Evolutionary conservation across 2,797 vertebrate species (phyloP).

Genomic region (Oreortyx pictus): DNA sequence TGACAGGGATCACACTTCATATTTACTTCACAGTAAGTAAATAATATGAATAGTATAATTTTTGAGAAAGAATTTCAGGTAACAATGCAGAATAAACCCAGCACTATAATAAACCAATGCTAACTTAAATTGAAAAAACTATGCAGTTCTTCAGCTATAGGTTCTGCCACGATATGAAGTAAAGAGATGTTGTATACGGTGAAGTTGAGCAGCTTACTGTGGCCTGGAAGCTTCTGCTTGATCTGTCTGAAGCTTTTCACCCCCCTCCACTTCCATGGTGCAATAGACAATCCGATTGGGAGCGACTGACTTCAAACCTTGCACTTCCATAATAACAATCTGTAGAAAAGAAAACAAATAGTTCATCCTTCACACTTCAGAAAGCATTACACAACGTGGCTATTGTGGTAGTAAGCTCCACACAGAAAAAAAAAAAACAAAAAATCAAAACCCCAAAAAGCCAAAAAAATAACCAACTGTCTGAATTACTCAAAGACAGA

Average conservation of each 20-base stretch:
- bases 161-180: not conserved
- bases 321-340: conserved; percentile 96
- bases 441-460: not conserved
- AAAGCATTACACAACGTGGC: not conserved
- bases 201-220: conserved; percentile 85
- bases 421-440: accelerated
- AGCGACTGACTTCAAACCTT: conserved; percentile 92
- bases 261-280: conserved; percentile 98
- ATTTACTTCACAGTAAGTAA: not conserved
- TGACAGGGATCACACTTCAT: not conserved
- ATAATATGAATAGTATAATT: not conserved
- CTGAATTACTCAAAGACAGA: not conserved
- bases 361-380: not conserved
- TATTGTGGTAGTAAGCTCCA: not conserved
- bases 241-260: conserved; percentile 96
- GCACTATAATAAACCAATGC: not conserved
- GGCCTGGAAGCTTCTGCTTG: conserved; percentile 96
- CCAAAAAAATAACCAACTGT: not conserved
- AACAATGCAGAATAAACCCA: not conserved
- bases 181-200: not conserved
- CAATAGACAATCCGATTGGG: conserved; percentile 96
- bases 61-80: not conserved
- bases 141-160: not conserved
- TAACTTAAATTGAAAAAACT: not conserved
- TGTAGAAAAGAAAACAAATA: conserved; percentile 71